Base-by-base conservation (phyloP, 2,113 vertebrate genomes). In the Excalfactoria chinensis region DNA sequence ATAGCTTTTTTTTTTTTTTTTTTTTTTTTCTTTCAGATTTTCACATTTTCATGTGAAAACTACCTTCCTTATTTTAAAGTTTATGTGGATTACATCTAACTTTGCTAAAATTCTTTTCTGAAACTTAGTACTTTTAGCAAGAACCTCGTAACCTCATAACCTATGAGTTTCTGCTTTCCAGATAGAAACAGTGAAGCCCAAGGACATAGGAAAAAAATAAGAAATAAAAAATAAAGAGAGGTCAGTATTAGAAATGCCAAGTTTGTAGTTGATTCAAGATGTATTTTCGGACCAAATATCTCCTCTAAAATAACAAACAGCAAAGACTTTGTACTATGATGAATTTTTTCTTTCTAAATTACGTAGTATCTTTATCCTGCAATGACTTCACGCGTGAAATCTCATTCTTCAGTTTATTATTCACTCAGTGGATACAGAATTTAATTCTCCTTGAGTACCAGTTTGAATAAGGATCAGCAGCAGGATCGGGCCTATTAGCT, bases 401-500 rank as follows among this genome's bases (percentile, higher is more conserved):
- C 82, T 85, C 68, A 83, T 82, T 85, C 75, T 87, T 95, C 49
- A 58, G 82, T 95, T 64, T 41, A n/a, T 85, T 93, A 63, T 82
- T 88, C 87, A 53, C 55, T 83, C 75, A 23, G 3, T 73, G 68
- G 78, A 67, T 87, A 94, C 37, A 85, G 82, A 93, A 82, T 85
- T 95, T 89, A 85, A 88, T 89, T 93, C 87, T 95, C 19, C 75
- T 89, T 41, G 75, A 91, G 89, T 15, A 93, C 85, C 82, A 76
- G 81, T 87, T 63, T 85, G 82, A 87, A 63, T 83, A n/a, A 87
- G 78, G 85, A 25, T 76, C 71, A 73, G 55, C 91, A 87, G 89
- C 93, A 91, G 93, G 82, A 95, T 95, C 0, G 41, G 94, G 87
- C 91, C 93, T 89, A 70, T 87, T 37, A 83, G 84, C 93, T 84